phyloP scores from a whole-genome alignment of 1,140 invertebrate species.

The Trichonephila clavipes region DNA sequence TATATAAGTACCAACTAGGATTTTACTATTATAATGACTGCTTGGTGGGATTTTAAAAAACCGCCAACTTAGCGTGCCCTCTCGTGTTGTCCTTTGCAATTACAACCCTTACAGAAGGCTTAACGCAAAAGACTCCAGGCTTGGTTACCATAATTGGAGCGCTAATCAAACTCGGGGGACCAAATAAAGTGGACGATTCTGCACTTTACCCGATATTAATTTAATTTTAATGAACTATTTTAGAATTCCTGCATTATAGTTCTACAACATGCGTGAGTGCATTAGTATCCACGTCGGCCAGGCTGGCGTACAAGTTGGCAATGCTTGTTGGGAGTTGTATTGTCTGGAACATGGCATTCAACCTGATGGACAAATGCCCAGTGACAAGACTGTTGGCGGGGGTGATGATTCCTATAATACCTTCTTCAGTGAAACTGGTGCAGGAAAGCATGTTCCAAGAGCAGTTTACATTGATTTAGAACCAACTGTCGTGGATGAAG shows the following conservation, averaged over 20 bases:
- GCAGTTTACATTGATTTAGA: constrained; percentile 82
- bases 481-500: constrained; percentile 80
- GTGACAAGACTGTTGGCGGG: constrained; percentile 79
- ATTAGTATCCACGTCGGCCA: constrained; percentile 87
- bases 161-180: too few relatives aligned
- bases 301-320: constrained; percentile 90
- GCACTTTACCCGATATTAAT: background rate
- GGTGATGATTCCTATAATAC: constrained; percentile 83
- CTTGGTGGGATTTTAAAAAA: too few relatives aligned
- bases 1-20: too few relatives aligned
- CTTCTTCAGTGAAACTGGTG: constrained; percentile 82
- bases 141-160: too few relatives aligned
- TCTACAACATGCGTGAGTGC: constrained; percentile 83
- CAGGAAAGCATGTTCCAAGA: constrained; percentile 81
- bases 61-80: too few relatives aligned
- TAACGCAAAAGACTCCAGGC: too few relatives aligned
- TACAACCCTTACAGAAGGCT: too few relatives aligned
- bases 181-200: too few relatives aligned
- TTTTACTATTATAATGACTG: too few relatives aligned
- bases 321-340: constrained; percentile 91
- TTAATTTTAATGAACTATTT: background rate
- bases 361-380: constrained; percentile 79
- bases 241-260: background rate
- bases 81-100: too few relatives aligned
- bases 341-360: constrained; percentile 81